Conservation (phyloP, 2,797 vertebrate genomes). For the Eurystomus glaucurus region DNA sequence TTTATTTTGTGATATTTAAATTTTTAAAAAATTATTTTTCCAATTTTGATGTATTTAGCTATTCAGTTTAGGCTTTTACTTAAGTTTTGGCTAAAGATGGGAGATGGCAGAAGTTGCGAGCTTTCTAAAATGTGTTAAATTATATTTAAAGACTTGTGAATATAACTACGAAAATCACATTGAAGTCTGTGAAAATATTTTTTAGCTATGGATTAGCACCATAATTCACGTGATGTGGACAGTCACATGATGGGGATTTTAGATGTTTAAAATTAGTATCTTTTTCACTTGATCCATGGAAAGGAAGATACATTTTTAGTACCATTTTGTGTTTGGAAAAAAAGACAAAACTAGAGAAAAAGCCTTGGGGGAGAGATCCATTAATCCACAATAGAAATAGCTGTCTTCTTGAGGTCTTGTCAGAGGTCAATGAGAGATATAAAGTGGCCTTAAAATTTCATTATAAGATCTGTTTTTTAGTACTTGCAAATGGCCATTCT, state of each 20-base stretch:
- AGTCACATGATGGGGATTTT: constrained; percentile 4
- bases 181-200: constrained; percentile 41
- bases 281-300: constrained; percentile 5
- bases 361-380: background rate
- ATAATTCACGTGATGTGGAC: background rate
- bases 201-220: constrained; percentile 34
- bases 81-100: constrained; percentile 18
- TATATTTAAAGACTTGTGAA: constrained; percentile 63
- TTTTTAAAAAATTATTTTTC: background rate
- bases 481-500: background rate
- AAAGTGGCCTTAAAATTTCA: background rate
- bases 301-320: background rate
- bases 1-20: background rate
- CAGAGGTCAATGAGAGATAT: background rate
- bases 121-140: constrained; percentile 62
- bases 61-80: constrained; percentile 11
- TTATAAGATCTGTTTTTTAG: background rate
- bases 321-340: background rate
- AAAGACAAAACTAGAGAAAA: background rate
- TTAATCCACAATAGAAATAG: background rate
- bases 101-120: background rate
- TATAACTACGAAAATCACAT: constrained; percentile 30
- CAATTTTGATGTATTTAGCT: background rate
- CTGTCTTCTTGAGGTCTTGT: background rate
- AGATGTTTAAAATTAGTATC: background rate